phyloP scores from a whole-genome alignment of 2,113 vertebrate species.

The Cebidichthys violaceus region DNA sequence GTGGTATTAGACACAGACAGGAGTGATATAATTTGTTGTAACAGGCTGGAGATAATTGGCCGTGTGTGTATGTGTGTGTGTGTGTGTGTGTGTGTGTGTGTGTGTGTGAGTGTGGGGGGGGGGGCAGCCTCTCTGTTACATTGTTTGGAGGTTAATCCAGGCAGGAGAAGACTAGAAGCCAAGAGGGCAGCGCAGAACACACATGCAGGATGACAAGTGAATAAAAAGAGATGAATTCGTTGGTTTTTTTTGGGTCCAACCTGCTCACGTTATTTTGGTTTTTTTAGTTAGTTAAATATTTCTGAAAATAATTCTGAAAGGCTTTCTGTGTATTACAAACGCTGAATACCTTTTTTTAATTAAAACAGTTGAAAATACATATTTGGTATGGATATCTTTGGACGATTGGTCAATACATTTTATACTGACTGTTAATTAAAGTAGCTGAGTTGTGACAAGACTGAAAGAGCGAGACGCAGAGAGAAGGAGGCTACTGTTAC shows the following conservation, averaged over 20 bases:
- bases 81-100: no score
- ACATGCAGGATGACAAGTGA: neutral
- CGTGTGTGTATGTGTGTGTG: neutral
- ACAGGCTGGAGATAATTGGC: constrained; percentile 54
- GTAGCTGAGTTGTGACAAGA: neutral
- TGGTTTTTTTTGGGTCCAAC: neutral
- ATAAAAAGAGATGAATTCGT: neutral
- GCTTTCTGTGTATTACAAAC: neutral
- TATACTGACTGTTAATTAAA: neutral
- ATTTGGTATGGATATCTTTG: neutral
- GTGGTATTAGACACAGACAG: constrained; percentile 22
- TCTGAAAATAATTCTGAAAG: neutral
- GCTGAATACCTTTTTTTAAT: neutral
- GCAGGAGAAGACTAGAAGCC: constrained; percentile 26
- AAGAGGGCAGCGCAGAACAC: constrained; percentile 1
- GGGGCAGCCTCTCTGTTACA: neutral
- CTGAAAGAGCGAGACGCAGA: neutral
- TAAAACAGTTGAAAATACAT: neutral
- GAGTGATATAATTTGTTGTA: constrained; percentile 40
- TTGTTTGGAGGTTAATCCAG: constrained; percentile 47
- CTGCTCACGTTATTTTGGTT: neutral
- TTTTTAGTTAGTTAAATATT: neutral
- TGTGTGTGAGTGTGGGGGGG: neutral
- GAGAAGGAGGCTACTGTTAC: constrained; percentile 14
- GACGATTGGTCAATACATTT: neutral